Conservation (phyloP, 1,140 invertebrate species). For the Proales similis region DNA sequence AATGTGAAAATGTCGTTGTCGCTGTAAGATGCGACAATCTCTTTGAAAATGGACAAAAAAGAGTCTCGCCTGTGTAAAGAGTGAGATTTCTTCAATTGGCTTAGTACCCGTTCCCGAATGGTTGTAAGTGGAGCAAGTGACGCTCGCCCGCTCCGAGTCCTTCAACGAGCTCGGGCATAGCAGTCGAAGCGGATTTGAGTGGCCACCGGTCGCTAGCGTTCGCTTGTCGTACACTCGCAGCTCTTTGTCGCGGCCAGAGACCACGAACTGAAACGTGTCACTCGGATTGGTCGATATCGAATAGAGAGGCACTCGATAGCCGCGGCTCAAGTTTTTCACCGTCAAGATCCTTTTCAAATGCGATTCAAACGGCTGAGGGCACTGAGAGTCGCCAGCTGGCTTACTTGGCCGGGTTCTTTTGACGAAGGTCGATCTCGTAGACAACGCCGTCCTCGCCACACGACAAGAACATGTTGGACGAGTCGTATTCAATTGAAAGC, state of each 20-base stretch:
- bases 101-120: slow-evolving; percentile 66
- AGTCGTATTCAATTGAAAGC: slow-evolving; percentile 64
- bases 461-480: slow-evolving; percentile 70
- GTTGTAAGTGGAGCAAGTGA: slow-evolving; percentile 82
- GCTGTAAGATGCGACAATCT: slow-evolving; percentile 83
- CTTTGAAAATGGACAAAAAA: slow-evolving; percentile 51
- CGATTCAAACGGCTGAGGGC: slow-evolving; percentile 1
- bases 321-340: slow-evolving; percentile 61
- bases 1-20: slow-evolving; percentile 88
- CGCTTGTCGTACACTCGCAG: slow-evolving; percentile 53
- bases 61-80: background rate
- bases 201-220: slow-evolving; percentile 38
- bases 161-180: background rate
- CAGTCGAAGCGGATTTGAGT: slow-evolving; percentile 6
- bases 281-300: slow-evolving; percentile 76
- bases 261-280: slow-evolving; percentile 68
- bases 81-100: background rate
- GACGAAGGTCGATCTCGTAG: slow-evolving; percentile 70
- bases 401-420: slow-evolving; percentile 62
- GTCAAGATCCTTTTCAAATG: slow-evolving; percentile 44
- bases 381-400: slow-evolving; percentile 38
- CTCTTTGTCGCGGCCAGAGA: slow-evolving; percentile 64
- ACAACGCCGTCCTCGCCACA: slow-evolving; percentile 79
- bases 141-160: slow-evolving; percentile 53
- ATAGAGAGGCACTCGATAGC: slow-evolving; percentile 66